phyloP scores from a whole-genome alignment of 2,113 vertebrate genomes.

The Oostethus manadensis region DNA sequence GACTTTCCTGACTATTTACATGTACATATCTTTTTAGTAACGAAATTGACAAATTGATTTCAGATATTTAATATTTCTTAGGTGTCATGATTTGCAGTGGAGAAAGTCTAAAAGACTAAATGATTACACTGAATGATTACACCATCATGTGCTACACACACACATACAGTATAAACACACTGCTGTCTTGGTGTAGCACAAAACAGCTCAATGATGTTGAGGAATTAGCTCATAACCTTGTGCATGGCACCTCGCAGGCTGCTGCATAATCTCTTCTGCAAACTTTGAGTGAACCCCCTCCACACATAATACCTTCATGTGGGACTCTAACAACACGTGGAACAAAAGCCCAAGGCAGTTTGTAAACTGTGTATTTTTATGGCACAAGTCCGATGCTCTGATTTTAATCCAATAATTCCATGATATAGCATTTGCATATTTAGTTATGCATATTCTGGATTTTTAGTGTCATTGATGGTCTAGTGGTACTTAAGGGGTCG shows the following conservation, averaged over 20 bases:
- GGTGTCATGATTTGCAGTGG: slow-evolving; percentile 3
- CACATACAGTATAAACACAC: background rate
- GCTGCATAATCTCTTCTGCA: slow-evolving; percentile 47
- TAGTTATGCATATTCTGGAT: background rate
- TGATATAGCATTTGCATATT: background rate
- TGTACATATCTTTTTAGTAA: too few species aligned
- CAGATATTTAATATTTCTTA: too few species aligned
- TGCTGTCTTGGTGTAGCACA: slow-evolving; percentile 5
- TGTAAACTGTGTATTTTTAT: slow-evolving; percentile 9
- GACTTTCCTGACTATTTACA: too few species aligned
- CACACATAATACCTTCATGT: slow-evolving; percentile 44
- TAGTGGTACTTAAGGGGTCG: background rate
- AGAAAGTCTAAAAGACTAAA: slow-evolving; percentile 14
- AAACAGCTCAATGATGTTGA: slow-evolving; percentile 24
- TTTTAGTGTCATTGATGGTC: background rate
- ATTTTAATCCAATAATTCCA: background rate
- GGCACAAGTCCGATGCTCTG: background rate
- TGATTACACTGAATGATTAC: too few species aligned
- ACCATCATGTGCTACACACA: background rate
- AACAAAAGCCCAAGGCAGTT: slow-evolving; percentile 24
- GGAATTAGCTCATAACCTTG: slow-evolving; percentile 49
- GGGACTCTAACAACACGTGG: slow-evolving; percentile 27
- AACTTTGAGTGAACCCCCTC: slow-evolving; percentile 52
- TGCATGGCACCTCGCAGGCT: slow-evolving; percentile 26
- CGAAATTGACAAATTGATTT: too few species aligned